Percentiles rank a stretch among this genome's conserved stretches.
Evolutionary conservation across 1,140 invertebrate genomes (phyloP).

Genomic region (Helicoverpa zea): DNA sequence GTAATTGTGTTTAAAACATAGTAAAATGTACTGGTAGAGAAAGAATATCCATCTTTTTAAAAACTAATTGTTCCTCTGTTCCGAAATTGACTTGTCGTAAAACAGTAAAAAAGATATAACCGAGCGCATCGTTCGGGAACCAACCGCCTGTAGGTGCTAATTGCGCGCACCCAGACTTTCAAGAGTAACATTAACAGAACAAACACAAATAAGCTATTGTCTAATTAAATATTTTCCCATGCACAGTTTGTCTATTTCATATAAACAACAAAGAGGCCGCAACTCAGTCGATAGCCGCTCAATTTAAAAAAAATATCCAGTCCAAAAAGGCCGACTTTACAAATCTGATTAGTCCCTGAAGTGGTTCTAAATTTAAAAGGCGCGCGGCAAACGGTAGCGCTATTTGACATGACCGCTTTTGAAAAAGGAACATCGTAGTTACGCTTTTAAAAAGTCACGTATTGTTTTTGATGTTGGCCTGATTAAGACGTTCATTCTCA

Average conservation of each 20-base stretch:
- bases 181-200: slow-evolving; percentile 85
- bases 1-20: too few relatives aligned
- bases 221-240: slow-evolving; percentile 86
- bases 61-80: slow-evolving; percentile 66
- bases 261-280: slow-evolving; percentile 76
- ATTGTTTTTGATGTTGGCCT: slow-evolving; percentile 78
- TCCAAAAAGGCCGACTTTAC: slow-evolving; percentile 80
- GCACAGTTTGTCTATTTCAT: slow-evolving; percentile 64
- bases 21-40: neutral
- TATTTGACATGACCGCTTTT: slow-evolving; percentile 76
- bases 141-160: slow-evolving; percentile 80
- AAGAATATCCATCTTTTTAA: slow-evolving; percentile 18
- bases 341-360: slow-evolving; percentile 82
- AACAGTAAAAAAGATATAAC: slow-evolving; percentile 59
- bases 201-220: slow-evolving; percentile 86
- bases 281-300: slow-evolving; percentile 62
- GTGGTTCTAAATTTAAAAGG: slow-evolving; percentile 85
- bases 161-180: slow-evolving; percentile 73
- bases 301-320: slow-evolving; percentile 61
- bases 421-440: slow-evolving; percentile 62
- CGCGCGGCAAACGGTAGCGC: slow-evolving; percentile 57
- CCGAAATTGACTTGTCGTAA: slow-evolving; percentile 78
- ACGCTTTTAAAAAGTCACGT: slow-evolving; percentile 74
- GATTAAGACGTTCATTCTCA: slow-evolving; percentile 75
- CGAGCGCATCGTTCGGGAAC: slow-evolving; percentile 54